Base-by-base conservation (phyloP, 2,797 vertebrate species). In the Sitta carolinensis region DNA sequence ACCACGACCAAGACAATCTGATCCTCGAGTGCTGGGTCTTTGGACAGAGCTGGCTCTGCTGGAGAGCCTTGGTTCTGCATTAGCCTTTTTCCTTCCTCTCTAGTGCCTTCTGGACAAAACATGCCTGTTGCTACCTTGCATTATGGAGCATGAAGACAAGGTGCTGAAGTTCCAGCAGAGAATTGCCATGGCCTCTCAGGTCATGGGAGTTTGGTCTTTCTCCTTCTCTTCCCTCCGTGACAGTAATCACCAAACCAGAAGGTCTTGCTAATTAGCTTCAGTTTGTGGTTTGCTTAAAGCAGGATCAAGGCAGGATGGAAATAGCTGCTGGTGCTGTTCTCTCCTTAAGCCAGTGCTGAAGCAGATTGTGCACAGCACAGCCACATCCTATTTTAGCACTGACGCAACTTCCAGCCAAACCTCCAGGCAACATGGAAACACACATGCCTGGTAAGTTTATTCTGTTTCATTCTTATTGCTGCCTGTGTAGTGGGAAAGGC, bases 281-380 rank as follows among this genome's bases (percentile, higher is more conserved):
- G 84, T 83, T 47, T 48, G 62, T 90, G 59, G 58, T 89, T 96
- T 93, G 61, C 90, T 92, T 95, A 96, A 96, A 94, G 93, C 63
- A 89, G 95, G 96, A 94, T 97, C 97, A 96, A 96, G 88, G 93
- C 89, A 89, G 97, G 92, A 97, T 98, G 98, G 98, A 98, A 98
- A 98, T 98, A 99, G 98, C 98, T 87, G 90, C 94, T 86, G 66
- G 89, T 81, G 89, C 90, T 87, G 93, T 90, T 95, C 96, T 95
- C 94, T 97, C 70, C 96, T 97, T 98, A 98, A 98, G 97, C 97
- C 97, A 95, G 90, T 90, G 61, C 97, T 98, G 97, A 97, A 98
- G 94, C 97, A 97, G 98, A 98, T 98, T 98, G 98, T 97, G 97
- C 95, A 96, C 85, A 94, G 89, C 57, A 16, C 84, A 95, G 91